Evolutionary conservation across 2,888 invertebrate species (phyloP).

Genomic region (Pseudeuparius sepicola): DNA sequence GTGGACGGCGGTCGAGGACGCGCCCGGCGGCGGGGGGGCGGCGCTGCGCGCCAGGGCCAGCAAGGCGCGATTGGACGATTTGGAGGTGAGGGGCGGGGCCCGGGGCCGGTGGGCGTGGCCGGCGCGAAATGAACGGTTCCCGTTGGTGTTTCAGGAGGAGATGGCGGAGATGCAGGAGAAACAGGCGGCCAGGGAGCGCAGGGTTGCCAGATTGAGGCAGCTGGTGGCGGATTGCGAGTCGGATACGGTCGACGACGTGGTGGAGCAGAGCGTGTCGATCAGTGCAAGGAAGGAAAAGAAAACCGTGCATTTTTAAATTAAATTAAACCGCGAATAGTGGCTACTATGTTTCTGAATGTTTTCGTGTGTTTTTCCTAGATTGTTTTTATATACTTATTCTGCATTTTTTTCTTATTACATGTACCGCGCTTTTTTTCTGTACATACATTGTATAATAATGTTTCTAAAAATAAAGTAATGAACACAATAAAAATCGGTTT

Average conservation of each 20-base stretch:
- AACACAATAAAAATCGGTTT: neutral
- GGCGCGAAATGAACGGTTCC: no score
- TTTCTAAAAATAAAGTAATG: neutral
- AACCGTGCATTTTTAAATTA: conserved; percentile 15
- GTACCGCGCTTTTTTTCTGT: no score
- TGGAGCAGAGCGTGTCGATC: conserved; percentile 22
- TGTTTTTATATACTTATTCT: no score
- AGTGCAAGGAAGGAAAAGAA: conserved; percentile 30
- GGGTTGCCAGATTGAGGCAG: conserved; percentile 59
- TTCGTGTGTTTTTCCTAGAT: no score
- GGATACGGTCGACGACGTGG: conserved; percentile 38
- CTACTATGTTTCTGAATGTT: no score
- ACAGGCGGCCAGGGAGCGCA: conserved; percentile 58
- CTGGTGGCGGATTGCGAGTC: conserved; percentile 51
- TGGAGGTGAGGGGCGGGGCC: no score
- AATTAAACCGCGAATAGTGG: no score
- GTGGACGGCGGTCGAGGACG: conserved; percentile 55
- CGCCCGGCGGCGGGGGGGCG: conserved; percentile 55
- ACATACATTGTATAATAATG: conserved; percentile 1
- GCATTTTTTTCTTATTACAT: no score
- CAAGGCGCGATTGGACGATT: conserved; percentile 57
- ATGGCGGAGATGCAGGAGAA: conserved; percentile 62
- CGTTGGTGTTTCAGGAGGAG: no score
- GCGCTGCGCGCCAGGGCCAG: conserved; percentile 51
- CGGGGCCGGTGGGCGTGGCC: no score